Evolutionary conservation across 2,113 vertebrate species (phyloP), one percentile per base, ranked within the genome.

Genomic region (Amphiprion percula): DNA sequence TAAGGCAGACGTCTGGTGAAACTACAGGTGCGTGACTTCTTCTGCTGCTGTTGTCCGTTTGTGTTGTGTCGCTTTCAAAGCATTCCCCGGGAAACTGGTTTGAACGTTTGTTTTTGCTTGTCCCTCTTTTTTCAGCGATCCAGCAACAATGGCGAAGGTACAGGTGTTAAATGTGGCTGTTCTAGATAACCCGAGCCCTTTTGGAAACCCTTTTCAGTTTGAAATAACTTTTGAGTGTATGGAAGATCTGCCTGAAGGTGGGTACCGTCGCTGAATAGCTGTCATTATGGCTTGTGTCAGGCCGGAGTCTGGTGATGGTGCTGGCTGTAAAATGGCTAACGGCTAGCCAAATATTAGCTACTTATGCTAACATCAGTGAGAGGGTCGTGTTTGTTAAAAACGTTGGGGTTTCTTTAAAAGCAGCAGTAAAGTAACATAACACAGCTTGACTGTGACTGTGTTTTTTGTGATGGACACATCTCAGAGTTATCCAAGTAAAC

Each of bases 221-320:
- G 97, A 98, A 89, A 96, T 98, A 78, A 97, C 96, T 1, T 98
- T 98, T 85, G 97, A 98, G 82, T 98, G 97, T 84, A 97, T 88
- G 94, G 97, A 98, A 77, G 96, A 96, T 85, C 94, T 98, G 49
- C 94, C 95, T 0, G 96, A 97, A 88, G 97, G 97, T 97, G 84
- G 90, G 94, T 23, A 23, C 21, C 10, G 11, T 16, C 5, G 3
- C 10, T 19, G 4, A 7, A 33, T 49, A n/a, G 12, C 24, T 33
- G 41, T 47, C 9, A 67, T 23, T 37, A 1, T 21, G 53, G 10
- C 39, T 62, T 61, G 10, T 54, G 1, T 47, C 23, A 80, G 9
- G 54, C 50, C 17, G 8, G 69, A 56, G 49, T 19, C 10, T 56
- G 17, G 21, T 59, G 37, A 21, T 14, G 15, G 26, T 58, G 15